Evolutionary conservation across 1,140 invertebrate species (phyloP), one percentile per base, ranked within the genome.

Genomic region (Halesus radiatus): DNA sequence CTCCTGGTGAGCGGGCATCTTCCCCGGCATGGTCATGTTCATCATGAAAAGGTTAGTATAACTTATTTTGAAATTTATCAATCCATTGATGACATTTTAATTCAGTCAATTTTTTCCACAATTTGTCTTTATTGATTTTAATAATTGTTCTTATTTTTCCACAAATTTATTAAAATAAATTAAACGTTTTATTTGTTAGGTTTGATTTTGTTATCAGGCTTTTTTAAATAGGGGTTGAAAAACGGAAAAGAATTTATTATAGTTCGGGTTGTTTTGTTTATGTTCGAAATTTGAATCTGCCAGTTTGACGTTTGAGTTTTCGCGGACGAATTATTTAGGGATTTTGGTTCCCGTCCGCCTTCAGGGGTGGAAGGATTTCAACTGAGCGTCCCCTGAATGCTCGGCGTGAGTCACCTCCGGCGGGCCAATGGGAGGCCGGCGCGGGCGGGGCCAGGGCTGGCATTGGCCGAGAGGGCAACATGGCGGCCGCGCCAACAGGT

Each of bases 1-100:
- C 85, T 95, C 95, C 84, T 90, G 89, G 85, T 91, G 89, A n/a
- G 80, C 73, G 7, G 82, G 75, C 82, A 83, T 83, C 66, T 83
- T 79, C 10, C 54, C 74, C 10, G 79, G 20, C 45, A 80, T 79
- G 3, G 79, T 79, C 79, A 83, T 83, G 29, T 76, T 76, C 80
- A 80, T 78, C 13, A 22, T 73, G n/a, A 37, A 32, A 66, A 3
- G 26, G 37, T 32, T 20, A 20, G 16, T 2, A 73, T 32, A 66
- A 32, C 29, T 26, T 15, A 29, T 66, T 26, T 66, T 26, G 32
- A 16, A 45, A 37, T 50, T 50, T 37, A 50, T 68, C 64, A 68
- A 32, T 68, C 64, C 64, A 37, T 68, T 20, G 29, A n/a, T 26
- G 16, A 16, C 26, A 66, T 66, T 13, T 5, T 45, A 45, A 1